These are phyloP conservation scores for Myrmecophaga tridactyla DNA, from an alignment of 2,113 vertebrate species.

Conservation along the genomic window DNA sequence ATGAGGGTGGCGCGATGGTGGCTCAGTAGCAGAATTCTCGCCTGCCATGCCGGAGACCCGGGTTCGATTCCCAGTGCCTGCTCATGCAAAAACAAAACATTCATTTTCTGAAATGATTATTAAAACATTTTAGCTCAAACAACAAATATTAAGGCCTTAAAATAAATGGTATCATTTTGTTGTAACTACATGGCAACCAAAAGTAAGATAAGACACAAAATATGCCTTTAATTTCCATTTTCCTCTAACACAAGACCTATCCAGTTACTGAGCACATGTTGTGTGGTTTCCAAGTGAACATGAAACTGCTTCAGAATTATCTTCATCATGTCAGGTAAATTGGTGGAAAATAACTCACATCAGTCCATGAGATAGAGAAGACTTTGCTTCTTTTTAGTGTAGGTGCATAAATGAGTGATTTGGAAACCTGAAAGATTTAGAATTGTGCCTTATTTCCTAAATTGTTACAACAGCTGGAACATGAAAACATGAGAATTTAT, in stretches of 20 bases:
- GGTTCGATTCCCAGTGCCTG: no score
- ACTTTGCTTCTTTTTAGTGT: neutral
- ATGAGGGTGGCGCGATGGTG: no score
- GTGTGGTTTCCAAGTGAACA: neutral
- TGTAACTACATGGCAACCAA: neutral
- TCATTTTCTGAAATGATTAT: neutral
- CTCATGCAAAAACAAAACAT: no score
- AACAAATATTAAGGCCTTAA: rapidly evolving
- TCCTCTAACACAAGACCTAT: neutral
- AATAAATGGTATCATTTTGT: neutral
- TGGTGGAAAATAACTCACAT: rapidly evolving
- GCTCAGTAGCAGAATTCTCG: no score
- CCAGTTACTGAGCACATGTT: neutral
- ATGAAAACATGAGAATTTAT: neutral
- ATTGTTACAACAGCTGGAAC: neutral
- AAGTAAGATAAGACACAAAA: neutral
- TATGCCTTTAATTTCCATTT: neutral
- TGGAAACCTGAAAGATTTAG: neutral
- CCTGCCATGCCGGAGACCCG: no score
- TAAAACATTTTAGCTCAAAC: neutral
- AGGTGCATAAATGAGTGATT: neutral
- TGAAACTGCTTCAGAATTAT: neutral
- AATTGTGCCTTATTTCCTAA: neutral
- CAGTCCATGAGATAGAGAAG: no score
- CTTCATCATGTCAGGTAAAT: neutral